These are phyloP conservation scores for Oscheius sp. DNA, from an alignment of 2,888 invertebrate species.

Conservation along the genomic window DNA sequence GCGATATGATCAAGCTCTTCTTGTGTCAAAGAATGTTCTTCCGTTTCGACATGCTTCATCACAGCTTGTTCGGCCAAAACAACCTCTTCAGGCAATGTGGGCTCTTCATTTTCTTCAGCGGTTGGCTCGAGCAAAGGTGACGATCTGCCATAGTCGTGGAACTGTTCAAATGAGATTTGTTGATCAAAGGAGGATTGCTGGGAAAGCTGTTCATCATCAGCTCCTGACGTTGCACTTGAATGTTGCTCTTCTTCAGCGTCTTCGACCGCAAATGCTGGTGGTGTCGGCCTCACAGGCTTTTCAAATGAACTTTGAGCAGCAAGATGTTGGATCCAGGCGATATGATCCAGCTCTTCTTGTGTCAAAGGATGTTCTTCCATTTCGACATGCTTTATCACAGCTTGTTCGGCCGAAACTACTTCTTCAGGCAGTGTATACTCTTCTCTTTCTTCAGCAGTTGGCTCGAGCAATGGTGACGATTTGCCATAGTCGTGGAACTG, in stretches of 20 bases:
- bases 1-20: conserved; percentile 51
- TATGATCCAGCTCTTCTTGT: conserved; percentile 43
- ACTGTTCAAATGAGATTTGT: neutral
- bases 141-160: neutral
- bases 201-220: neutral
- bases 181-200: conserved; percentile 12
- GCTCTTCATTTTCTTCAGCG: neutral
- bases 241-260: conserved; percentile 33
- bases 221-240: conserved; percentile 12
- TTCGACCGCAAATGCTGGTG: conserved; percentile 15
- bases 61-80: neutral
- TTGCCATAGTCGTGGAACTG: neutral
- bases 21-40: conserved; percentile 40
- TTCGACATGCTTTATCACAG: neutral
- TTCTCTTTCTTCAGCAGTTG: neutral
- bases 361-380: conserved; percentile 18
- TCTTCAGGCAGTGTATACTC: neutral
- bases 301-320: conserved; percentile 24
- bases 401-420: neutral
- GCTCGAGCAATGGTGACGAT: neutral
- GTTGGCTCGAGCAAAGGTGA: neutral
- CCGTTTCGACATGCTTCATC: neutral
- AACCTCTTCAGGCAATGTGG: neutral
- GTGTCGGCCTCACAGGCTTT: neutral
- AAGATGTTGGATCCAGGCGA: conserved; percentile 39